Percentiles rank a stretch among this genome's conserved stretches.
phyloP scores from a whole-genome alignment of 2,888 invertebrate species.

The Parnassius orleans region DNA sequence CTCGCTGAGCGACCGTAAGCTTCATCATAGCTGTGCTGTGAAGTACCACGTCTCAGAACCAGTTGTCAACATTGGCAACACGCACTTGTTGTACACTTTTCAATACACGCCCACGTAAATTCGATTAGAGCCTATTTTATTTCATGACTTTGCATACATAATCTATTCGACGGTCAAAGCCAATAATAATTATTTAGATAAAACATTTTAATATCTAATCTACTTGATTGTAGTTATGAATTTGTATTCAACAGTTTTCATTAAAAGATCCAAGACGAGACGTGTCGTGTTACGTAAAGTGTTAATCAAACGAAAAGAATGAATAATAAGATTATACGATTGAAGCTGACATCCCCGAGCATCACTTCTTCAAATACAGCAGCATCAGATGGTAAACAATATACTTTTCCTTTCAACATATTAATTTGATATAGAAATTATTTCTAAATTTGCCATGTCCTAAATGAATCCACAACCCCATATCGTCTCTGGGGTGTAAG shows the following conservation, averaged over 20 bases:
- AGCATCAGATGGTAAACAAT: conserved; percentile 56
- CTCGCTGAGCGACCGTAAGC: too few species aligned
- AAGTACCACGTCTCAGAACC: too few species aligned
- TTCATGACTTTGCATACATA: neutral
- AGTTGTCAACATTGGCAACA: too few species aligned
- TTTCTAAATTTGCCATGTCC: too few species aligned
- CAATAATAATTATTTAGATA: conserved; percentile 44
- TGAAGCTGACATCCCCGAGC: conserved; percentile 43
- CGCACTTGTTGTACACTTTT: too few species aligned
- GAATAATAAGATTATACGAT: conserved; percentile 51
- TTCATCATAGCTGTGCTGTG: too few species aligned
- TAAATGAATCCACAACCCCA: too few species aligned
- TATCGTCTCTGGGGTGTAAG: too few species aligned
- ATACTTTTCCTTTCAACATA: neutral
- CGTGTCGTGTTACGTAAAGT: conserved; percentile 38
- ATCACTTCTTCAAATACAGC: conserved; percentile 48
- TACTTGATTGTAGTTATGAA: conserved; percentile 37
- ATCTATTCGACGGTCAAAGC: conserved; percentile 15
- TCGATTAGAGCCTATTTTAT: too few species aligned
- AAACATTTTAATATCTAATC: conserved; percentile 58
- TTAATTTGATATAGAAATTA: neutral
- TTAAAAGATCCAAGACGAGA: conserved; percentile 40
- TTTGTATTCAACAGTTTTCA: conserved; percentile 51
- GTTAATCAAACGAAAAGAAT: conserved; percentile 39
- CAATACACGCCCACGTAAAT: too few species aligned